phyloP scores from a whole-genome alignment of 2,113 vertebrate genomes.

The western clawed frog (Xenopus tropicalis) region DNA sequence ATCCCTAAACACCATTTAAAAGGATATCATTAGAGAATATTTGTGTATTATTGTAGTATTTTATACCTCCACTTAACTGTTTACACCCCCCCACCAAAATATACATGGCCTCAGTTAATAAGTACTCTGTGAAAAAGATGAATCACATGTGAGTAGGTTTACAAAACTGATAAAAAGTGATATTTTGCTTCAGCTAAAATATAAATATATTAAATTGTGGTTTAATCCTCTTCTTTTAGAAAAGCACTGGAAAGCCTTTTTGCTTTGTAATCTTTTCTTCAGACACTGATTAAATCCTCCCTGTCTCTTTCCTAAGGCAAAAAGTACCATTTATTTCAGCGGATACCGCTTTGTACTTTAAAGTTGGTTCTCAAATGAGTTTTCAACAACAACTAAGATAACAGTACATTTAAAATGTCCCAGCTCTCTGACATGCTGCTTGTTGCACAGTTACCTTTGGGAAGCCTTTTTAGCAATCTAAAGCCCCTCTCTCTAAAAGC shows the following conservation, averaged over 20 bases:
- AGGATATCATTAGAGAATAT: too few relatives aligned
- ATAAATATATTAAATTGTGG: not conserved
- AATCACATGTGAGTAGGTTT: too few relatives aligned
- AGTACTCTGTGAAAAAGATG: too few relatives aligned
- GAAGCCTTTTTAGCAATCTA: too few relatives aligned
- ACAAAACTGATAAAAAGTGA: not conserved
- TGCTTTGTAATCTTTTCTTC: not conserved
- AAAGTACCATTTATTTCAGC: not conserved
- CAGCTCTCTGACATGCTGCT: not conserved
- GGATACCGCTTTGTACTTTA: not conserved
- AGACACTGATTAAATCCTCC: not conserved
- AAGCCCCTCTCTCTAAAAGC: too few relatives aligned
- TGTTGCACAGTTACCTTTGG: too few relatives aligned
- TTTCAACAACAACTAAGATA: not conserved
- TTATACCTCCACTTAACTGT: too few relatives aligned
- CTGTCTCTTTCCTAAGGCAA: not conserved
- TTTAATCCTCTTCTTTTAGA: not conserved
- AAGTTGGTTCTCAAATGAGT: not conserved
- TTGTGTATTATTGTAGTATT: too few relatives aligned
- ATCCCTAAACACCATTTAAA: too few relatives aligned
- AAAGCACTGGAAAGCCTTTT: not conserved
- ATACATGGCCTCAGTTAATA: too few relatives aligned
- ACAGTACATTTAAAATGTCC: not conserved
- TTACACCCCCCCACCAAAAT: too few relatives aligned
- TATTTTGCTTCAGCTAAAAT: not conserved